A percentile compares a stretch with the other conserved stretches of the same genome.
Evolutionary conservation across 2,888 invertebrate genomes (phyloP).

Genomic region (Melieria crassipennis): DNA sequence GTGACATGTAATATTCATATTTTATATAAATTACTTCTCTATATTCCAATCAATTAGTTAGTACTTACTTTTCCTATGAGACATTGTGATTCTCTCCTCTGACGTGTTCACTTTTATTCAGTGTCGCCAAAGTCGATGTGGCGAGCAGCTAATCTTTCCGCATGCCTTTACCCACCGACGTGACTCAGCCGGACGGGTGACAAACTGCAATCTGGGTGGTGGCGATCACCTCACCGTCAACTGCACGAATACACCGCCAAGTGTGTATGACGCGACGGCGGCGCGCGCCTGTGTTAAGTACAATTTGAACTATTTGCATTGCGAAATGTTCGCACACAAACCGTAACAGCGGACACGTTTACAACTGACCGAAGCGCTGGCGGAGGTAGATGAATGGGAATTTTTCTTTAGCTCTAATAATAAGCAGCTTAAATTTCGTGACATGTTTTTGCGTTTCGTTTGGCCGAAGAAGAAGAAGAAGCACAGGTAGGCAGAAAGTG

Average conservation of each 20-base stretch:
- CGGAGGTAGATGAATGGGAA: neutral
- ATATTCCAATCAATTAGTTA: too few relatives aligned
- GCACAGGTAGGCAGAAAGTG: too few relatives aligned
- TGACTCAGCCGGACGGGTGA: neutral
- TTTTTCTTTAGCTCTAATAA: slow-evolving; percentile 49
- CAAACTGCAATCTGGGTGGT: slow-evolving; percentile 1
- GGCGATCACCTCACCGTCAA: neutral
- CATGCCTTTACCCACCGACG: neutral
- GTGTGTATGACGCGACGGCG: neutral
- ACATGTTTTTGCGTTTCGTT: slow-evolving; percentile 48
- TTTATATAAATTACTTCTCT: too few relatives aligned
- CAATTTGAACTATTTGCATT: slow-evolving; percentile 24
- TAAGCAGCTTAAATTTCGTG: slow-evolving; percentile 59
- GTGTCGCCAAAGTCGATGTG: too few relatives aligned
- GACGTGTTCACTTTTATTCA: too few relatives aligned
- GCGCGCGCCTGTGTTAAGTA: slow-evolving; percentile 1
- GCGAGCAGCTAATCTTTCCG: too few relatives aligned
- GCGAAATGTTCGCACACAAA: neutral
- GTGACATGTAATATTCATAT: too few relatives aligned
- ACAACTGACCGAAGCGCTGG: too few relatives aligned
- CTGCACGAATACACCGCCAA: neutral
- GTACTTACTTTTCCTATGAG: too few relatives aligned
- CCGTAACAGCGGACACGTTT: too few relatives aligned
- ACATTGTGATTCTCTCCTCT: too few relatives aligned
- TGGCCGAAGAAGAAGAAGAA: slow-evolving; percentile 7